Percentiles rank a stretch among this genome's conserved stretches.
These are phyloP conservation scores for Selene dorsalis DNA, from an alignment of 2,797 vertebrate species.

Conservation along the genomic window DNA sequence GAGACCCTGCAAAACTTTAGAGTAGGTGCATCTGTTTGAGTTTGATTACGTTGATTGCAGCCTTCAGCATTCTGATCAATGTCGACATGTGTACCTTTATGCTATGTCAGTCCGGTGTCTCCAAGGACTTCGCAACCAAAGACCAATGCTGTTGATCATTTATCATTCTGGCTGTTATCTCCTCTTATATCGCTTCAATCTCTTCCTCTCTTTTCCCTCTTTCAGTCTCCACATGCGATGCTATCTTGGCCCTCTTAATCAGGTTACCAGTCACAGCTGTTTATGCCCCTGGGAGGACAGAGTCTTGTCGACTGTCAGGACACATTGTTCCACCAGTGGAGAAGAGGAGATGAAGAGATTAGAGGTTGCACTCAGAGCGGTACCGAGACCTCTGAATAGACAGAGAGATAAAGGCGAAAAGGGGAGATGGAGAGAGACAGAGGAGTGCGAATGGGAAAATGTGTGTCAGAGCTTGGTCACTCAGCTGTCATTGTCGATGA, in stretches of 20 bases:
- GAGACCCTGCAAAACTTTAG: too few relatives aligned
- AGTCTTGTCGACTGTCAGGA: slow-evolving; percentile 72
- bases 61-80: neutral
- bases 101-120: slow-evolving; percentile 2
- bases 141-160: slow-evolving; percentile 32
- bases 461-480: neutral
- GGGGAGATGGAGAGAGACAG: slow-evolving; percentile 20
- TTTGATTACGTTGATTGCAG: neutral
- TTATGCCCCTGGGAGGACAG: slow-evolving; percentile 68
- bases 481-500: slow-evolving; percentile 1
- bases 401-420: slow-evolving; percentile 20
- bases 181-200: slow-evolving; percentile 45
- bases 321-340: slow-evolving; percentile 74
- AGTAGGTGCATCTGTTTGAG: neutral
- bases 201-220: slow-evolving; percentile 19
- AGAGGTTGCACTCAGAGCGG: slow-evolving; percentile 44
- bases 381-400: slow-evolving; percentile 41
- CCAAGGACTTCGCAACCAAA: slow-evolving; percentile 18
- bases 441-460: slow-evolving; percentile 35
- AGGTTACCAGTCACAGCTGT: slow-evolving; percentile 74
- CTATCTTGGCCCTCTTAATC: slow-evolving; percentile 78
- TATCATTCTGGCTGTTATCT: slow-evolving; percentile 50
- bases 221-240: slow-evolving; percentile 64
- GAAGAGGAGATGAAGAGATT: slow-evolving; percentile 71
- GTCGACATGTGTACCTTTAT: neutral